Evolutionary conservation across 2,888 invertebrate genomes (phyloP).

Genomic region (Drosophila differens): DNA sequence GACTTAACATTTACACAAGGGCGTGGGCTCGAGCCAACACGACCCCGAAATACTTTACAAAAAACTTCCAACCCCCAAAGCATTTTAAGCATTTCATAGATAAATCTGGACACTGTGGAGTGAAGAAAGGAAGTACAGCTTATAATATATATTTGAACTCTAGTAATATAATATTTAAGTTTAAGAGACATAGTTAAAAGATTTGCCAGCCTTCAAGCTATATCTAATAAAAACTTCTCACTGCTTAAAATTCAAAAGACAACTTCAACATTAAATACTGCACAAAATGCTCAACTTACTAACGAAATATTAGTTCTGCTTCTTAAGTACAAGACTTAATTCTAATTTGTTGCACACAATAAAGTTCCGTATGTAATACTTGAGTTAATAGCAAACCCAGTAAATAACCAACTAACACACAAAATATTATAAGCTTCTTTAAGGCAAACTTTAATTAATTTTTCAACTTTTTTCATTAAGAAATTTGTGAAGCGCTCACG

Average conservation of each 20-base stretch:
- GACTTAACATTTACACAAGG: slow-evolving; percentile 60
- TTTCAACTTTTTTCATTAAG: slow-evolving; percentile 5
- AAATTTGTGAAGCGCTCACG: not conserved
- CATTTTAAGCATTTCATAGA: slow-evolving; percentile 51
- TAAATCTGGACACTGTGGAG: slow-evolving; percentile 36
- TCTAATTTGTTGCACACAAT: slow-evolving; percentile 3
- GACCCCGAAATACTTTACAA: slow-evolving; percentile 41
- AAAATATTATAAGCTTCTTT: not conserved
- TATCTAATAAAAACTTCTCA: not conserved
- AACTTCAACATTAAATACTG: not conserved
- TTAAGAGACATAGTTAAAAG: not conserved
- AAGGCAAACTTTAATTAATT: slow-evolving; percentile 4
- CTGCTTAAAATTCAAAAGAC: not conserved
- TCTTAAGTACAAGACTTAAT: not conserved
- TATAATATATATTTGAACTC: not conserved
- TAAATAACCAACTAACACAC: not conserved
- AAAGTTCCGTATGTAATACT: not conserved
- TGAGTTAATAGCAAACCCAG: not conserved
- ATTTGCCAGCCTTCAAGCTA: not conserved
- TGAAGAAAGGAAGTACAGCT: not conserved
- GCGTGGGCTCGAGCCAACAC: slow-evolving; percentile 5
- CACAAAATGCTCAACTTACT: not conserved
- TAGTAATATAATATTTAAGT: not conserved
- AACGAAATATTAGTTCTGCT: not conserved
- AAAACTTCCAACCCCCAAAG: slow-evolving; percentile 24